phyloP scores from a whole-genome alignment of 2,113 vertebrate genomes.

The Gadus macrocephalus region DNA sequence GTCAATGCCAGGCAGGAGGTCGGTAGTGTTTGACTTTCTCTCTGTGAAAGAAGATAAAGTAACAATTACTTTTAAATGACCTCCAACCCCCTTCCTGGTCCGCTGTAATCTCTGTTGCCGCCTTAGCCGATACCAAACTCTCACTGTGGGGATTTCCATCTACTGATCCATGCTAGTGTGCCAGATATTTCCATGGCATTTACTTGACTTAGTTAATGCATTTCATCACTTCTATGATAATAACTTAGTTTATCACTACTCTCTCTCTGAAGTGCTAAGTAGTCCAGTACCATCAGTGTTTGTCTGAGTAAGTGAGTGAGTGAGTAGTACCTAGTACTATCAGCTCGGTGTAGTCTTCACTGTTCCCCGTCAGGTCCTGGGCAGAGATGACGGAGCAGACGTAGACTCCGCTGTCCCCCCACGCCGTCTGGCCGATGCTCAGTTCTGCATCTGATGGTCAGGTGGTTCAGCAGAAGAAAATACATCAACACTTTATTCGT shows the following conservation, averaged over 20 bases:
- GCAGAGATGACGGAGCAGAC: constrained; percentile 75
- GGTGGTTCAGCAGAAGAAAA: too few relatives aligned
- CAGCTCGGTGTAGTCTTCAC: constrained; percentile 81
- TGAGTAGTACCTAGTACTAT: constrained; percentile 80
- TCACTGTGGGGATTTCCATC: neutral
- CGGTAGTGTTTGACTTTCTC: constrained; percentile 85
- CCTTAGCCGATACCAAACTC: constrained; percentile 4
- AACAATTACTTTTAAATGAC: constrained; percentile 66
- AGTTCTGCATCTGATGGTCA: constrained; percentile 78
- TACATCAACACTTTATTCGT: too few relatives aligned
- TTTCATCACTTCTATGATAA: too few relatives aligned
- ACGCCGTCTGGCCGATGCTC: constrained; percentile 79
- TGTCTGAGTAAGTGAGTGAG: neutral
- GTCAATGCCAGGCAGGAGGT: constrained; percentile 94
- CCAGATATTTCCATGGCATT: too few relatives aligned
- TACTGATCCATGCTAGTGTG: neutral
- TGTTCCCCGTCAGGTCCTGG: constrained; percentile 79
- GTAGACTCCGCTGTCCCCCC: constrained; percentile 90
- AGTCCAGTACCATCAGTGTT: too few relatives aligned
- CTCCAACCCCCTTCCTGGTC: neutral
- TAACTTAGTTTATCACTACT: too few relatives aligned
- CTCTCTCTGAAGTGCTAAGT: too few relatives aligned
- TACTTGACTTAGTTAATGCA: too few relatives aligned
- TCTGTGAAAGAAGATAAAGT: constrained; percentile 85
- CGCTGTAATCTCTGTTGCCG: neutral